phyloP scores from a whole-genome alignment of 2,888 invertebrate species.

The Eurytoma californica region DNA sequence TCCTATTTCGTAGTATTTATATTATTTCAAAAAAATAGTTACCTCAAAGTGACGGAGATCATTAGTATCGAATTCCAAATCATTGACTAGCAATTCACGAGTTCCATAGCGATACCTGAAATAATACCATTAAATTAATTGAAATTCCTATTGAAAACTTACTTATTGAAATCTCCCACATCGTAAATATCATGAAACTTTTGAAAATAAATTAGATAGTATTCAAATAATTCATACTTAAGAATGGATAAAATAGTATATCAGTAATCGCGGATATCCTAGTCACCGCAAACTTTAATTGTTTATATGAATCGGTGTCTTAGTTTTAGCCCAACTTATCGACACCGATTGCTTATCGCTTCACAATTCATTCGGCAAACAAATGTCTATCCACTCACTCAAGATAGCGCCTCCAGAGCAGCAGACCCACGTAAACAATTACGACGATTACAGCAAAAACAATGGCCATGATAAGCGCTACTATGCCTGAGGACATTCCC shows the following conservation, averaged over 20 bases:
- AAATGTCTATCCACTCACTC: constrained; percentile 70
- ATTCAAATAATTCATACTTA: no score
- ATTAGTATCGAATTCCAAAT: constrained; percentile 73
- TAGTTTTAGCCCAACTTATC: no score
- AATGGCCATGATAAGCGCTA: constrained; percentile 66
- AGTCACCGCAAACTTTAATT: no score
- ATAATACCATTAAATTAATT: neutral
- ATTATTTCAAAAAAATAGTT: constrained; percentile 54
- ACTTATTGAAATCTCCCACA: neutral
- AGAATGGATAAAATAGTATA: no score
- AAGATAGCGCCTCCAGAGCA: constrained; percentile 74
- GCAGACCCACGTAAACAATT: constrained; percentile 72
- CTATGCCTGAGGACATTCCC: constrained; percentile 63
- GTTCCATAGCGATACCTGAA: constrained; percentile 72
- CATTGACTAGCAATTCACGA: constrained; percentile 75
- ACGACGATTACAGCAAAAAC: constrained; percentile 70
- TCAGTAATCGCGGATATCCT: no score
- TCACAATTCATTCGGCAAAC: no score
- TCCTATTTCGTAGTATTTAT: neutral
- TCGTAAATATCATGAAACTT: neutral
- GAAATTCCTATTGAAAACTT: neutral
- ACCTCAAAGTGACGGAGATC: constrained; percentile 75
- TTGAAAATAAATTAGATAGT: neutral
- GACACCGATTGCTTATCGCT: neutral
- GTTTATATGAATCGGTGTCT: no score